These are phyloP conservation scores for Vesta saturnalis DNA, from an alignment of 2,888 invertebrate genomes.

Conservation along the genomic window DNA sequence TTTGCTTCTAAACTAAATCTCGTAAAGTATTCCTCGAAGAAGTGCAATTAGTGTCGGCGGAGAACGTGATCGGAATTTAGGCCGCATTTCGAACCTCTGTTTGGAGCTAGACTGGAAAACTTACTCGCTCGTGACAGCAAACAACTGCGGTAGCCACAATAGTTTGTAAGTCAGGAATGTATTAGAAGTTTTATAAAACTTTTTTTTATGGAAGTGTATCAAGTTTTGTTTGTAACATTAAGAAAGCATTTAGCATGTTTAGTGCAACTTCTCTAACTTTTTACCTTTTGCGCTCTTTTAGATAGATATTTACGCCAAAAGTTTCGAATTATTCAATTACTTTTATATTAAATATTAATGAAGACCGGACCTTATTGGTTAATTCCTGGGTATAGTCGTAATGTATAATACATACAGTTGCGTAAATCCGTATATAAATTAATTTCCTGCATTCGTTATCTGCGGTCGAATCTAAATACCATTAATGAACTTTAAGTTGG, in stretches of 20 bases:
- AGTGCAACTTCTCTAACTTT: not conserved
- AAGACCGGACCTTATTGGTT: no score
- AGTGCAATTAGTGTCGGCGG: conserved; percentile 60
- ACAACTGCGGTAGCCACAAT: conserved; percentile 46
- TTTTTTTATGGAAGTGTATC: conserved; percentile 25
- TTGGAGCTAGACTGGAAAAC: conserved; percentile 35
- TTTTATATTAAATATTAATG: no score
- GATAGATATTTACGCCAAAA: not conserved
- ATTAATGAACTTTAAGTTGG: conserved; percentile 53
- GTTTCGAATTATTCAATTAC: no score
- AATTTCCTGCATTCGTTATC: not conserved
- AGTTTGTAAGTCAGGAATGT: conserved; percentile 41
- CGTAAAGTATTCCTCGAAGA: conserved; percentile 59
- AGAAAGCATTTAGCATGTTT: not conserved
- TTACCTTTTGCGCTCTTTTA: not conserved
- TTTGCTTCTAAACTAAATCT: conserved; percentile 55
- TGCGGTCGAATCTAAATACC: conserved; percentile 46
- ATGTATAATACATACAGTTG: no score
- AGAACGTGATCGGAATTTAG: conserved; percentile 59
- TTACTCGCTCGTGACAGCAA: conserved; percentile 49
- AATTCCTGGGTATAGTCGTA: no score
- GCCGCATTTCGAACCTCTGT: conserved; percentile 44
- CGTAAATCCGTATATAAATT: no score
- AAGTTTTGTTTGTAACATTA: conserved; percentile 14
- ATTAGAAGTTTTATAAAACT: conserved; percentile 37